Evolutionary conservation across 2,797 vertebrate genomes (phyloP).

Genomic region (Scarus forsteni): DNA sequence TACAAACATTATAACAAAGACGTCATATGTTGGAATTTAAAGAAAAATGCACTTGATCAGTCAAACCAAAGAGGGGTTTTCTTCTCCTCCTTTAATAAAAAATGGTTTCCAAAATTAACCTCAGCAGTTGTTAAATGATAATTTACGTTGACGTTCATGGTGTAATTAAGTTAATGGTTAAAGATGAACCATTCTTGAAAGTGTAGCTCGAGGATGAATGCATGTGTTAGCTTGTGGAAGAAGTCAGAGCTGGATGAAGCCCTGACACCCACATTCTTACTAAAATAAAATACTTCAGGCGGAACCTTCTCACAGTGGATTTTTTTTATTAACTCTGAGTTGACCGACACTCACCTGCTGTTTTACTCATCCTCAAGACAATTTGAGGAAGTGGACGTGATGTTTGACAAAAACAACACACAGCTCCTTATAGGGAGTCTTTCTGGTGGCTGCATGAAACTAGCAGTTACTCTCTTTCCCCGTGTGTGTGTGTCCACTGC

Average conservation of each 20-base stretch:
- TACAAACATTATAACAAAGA: not conserved
- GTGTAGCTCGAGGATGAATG: constrained; percentile 14
- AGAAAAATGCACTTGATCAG: not conserved
- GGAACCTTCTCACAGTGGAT: constrained; percentile 19
- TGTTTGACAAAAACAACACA: constrained; percentile 46
- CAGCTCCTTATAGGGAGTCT: constrained; percentile 69
- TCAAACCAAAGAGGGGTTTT: no score
- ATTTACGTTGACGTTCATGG: constrained; percentile 6
- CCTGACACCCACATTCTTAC: constrained; percentile 4
- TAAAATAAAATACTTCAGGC: not conserved
- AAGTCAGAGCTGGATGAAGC: constrained; percentile 11
- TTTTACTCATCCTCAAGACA: constrained; percentile 55
- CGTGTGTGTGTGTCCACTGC: constrained; percentile 23
- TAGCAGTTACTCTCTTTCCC: not conserved
- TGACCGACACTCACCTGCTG: constrained; percentile 18
- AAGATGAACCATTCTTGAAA: not conserved
- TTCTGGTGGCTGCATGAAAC: constrained; percentile 34
- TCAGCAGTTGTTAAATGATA: constrained; percentile 5
- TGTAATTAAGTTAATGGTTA: constrained; percentile 21
- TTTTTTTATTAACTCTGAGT: constrained; percentile 18
- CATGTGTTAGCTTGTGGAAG: constrained; percentile 13
- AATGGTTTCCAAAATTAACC: not conserved
- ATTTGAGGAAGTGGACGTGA: constrained; percentile 65
- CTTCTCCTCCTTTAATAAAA: not conserved
- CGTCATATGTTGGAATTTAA: not conserved